Evolutionary conservation across 2,888 invertebrate genomes (phyloP).

Genomic region (Reticulitermes lucifugus): DNA sequence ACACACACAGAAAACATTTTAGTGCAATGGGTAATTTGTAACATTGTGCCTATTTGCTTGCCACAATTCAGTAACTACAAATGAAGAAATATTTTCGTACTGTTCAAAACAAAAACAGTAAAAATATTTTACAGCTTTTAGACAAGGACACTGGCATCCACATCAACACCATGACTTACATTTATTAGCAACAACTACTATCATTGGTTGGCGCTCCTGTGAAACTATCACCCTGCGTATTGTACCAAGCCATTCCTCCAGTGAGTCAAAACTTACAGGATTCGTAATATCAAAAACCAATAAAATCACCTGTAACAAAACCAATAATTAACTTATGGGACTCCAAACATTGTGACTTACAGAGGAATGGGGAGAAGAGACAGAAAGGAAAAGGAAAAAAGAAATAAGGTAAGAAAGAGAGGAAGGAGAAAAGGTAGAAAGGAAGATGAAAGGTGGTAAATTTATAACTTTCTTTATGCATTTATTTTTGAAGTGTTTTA

Average conservation of each 20-base stretch:
- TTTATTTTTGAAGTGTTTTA: too few species aligned
- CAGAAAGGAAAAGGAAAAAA: too few species aligned
- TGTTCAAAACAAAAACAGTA: not conserved
- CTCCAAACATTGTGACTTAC: not conserved
- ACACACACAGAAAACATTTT: too few species aligned
- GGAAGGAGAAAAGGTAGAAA: too few species aligned
- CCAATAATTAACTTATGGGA: not conserved
- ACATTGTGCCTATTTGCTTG: too few species aligned
- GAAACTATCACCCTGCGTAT: slow-evolving; percentile 65
- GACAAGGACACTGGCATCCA: too few species aligned
- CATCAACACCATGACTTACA: slow-evolving; percentile 61
- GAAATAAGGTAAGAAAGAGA: too few species aligned
- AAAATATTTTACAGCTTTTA: too few species aligned
- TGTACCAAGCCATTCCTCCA: slow-evolving; percentile 77
- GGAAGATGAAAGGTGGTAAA: too few species aligned
- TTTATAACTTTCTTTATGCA: too few species aligned
- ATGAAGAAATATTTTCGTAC: not conserved
- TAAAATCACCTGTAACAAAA: slow-evolving; percentile 74
- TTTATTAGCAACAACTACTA: slow-evolving; percentile 77
- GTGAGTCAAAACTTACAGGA: slow-evolving; percentile 80
- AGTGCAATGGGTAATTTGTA: too few species aligned
- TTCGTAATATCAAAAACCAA: slow-evolving; percentile 89
- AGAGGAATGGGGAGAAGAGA: too few species aligned
- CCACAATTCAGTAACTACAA: not conserved
- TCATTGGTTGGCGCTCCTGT: slow-evolving; percentile 67